Conservation (phyloP, 2,113 vertebrate species). For the Cariama cristata region DNA sequence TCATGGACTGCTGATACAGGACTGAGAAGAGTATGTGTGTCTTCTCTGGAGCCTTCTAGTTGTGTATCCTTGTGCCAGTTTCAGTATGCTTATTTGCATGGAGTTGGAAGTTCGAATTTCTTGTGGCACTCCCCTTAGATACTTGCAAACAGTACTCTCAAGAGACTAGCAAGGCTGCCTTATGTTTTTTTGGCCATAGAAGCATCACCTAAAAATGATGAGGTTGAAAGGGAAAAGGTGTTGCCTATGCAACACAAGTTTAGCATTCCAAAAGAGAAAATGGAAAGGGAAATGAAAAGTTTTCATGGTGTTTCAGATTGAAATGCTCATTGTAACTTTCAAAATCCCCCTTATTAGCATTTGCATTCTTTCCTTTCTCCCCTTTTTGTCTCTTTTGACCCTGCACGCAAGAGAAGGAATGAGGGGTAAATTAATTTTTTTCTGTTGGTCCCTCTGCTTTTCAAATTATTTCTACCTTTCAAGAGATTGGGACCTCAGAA, state of each 20-base stretch:
- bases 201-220: not conserved
- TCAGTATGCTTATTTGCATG: not conserved
- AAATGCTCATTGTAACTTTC: not conserved
- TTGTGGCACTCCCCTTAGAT: not conserved
- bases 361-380: not conserved
- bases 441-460: not conserved
- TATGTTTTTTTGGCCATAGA: not conserved
- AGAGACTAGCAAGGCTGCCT: not conserved
- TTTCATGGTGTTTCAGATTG: not conserved
- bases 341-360: not conserved
- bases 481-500: not conserved
- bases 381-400: not conserved
- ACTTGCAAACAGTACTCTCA: not conserved
- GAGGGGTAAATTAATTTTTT: not conserved
- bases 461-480: not conserved
- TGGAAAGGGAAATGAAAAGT: not conserved
- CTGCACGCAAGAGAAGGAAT: not conserved
- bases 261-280: not conserved
- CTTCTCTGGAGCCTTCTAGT: not conserved
- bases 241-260: not conserved
- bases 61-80: not conserved
- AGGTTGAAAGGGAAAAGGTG: not conserved
- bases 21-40: not conserved
- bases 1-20: not conserved
- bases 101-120: not conserved